A percentile compares a stretch with the other conserved stretches of the same genome.
Evolutionary conservation across 2,888 invertebrate species (phyloP).

Genomic region (Subacronicta megacephala): DNA sequence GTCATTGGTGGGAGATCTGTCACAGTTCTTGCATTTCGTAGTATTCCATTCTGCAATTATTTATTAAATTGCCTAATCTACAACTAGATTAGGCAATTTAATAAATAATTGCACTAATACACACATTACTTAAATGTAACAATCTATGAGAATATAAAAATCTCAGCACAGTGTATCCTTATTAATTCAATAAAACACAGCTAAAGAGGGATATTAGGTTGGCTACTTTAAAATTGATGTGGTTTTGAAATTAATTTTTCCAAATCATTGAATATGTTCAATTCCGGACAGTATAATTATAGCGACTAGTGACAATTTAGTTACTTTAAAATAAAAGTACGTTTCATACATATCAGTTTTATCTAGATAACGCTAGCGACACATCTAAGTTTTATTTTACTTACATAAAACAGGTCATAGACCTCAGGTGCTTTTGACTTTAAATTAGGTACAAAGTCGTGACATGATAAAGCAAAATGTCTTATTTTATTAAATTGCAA

Average conservation of each 20-base stretch:
- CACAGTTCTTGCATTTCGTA: constrained; percentile 61
- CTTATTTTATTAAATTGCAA: constrained; percentile 40
- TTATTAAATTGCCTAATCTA: constrained; percentile 6
- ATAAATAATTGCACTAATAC: no score
- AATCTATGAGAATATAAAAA: neutral
- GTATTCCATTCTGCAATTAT: constrained; percentile 55
- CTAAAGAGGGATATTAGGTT: neutral
- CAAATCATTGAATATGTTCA: no score
- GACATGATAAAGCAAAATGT: constrained; percentile 40
- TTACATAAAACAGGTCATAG: constrained; percentile 17
- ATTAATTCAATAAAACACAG: neutral
- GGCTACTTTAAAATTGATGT: no score
- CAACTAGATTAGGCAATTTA: no score
- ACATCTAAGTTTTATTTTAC: neutral
- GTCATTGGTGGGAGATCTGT: constrained; percentile 66
- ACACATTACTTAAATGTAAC: neutral
- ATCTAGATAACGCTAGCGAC: neutral
- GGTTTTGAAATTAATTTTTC: no score
- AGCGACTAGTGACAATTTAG: no score
- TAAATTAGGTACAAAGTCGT: constrained; percentile 48
- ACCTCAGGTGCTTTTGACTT: constrained; percentile 27
- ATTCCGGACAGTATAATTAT: no score
- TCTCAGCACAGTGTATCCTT: neutral
- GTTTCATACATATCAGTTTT: neutral
- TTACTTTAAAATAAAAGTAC: no score